phyloP scores from a whole-genome alignment of 2,888 invertebrate genomes.

The Zygogramma bicolorata region DNA sequence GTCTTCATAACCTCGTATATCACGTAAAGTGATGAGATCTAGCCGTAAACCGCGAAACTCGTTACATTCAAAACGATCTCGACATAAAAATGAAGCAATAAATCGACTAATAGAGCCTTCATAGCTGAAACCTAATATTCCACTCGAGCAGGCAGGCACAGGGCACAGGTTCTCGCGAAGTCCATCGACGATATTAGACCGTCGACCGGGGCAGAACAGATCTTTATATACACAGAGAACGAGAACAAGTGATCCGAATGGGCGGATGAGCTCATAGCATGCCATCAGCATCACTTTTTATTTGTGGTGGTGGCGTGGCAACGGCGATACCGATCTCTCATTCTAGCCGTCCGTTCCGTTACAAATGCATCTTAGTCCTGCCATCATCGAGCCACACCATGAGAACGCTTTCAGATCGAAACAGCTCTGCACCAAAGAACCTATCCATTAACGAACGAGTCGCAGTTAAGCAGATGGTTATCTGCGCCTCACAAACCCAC shows the following conservation, averaged over 20 bases:
- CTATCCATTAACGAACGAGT: constrained; percentile 33
- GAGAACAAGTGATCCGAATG: constrained; percentile 8
- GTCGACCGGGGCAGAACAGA: background rate
- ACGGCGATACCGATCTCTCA: constrained; percentile 33
- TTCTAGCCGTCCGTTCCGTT: constrained; percentile 39
- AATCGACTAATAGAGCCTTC: background rate
- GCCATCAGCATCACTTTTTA: constrained; percentile 21
- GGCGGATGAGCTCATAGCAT: constrained; percentile 22
- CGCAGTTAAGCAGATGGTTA: constrained; percentile 32
- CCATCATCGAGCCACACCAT: constrained; percentile 21
- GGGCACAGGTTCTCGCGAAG: background rate
- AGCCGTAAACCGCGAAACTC: too few relatives aligned
- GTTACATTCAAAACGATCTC: too few relatives aligned
- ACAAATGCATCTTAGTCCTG: constrained; percentile 41
- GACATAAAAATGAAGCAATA: background rate
- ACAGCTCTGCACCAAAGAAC: constrained; percentile 28
- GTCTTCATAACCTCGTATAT: too few relatives aligned
- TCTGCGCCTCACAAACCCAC: constrained; percentile 34
- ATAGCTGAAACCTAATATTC: background rate
- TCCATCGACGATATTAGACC: background rate
- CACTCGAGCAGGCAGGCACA: background rate
- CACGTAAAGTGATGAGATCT: too few relatives aligned
- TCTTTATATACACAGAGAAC: background rate
- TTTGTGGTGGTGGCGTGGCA: constrained; percentile 29
- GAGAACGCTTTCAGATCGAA: constrained; percentile 30